These are phyloP conservation scores for Morpho deidamia DNA, from an alignment of 2,888 invertebrate genomes.

Conservation along the genomic window DNA sequence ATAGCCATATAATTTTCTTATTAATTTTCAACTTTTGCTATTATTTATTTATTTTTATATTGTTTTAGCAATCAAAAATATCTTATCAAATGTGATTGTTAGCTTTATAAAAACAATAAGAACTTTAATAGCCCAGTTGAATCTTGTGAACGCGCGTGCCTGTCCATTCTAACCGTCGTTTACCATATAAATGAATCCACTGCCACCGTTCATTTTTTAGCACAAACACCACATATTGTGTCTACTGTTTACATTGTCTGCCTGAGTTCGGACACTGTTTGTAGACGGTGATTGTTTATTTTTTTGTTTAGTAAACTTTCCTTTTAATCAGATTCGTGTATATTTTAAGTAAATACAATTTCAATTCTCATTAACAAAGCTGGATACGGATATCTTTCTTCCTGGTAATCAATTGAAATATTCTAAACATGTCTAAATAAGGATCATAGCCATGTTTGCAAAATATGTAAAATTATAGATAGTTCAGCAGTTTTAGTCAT, in stretches of 20 bases:
- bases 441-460: no score
- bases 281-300: slow-evolving; percentile 9
- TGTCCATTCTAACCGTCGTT: slow-evolving; percentile 73
- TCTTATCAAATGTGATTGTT: background rate
- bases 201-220: slow-evolving; percentile 57
- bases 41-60: no score
- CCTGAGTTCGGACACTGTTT: slow-evolving; percentile 26
- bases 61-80: background rate
- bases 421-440: no score
- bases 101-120: background rate
- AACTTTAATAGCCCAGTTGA: slow-evolving; percentile 36
- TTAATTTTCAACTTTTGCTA: no score
- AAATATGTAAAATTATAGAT: no score
- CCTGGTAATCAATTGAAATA: no score
- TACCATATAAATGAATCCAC: slow-evolving; percentile 73
- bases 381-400: no score
- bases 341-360: background rate
- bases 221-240: slow-evolving; percentile 61
- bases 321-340: background rate
- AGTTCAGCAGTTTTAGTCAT: no score
- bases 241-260: slow-evolving; percentile 35
- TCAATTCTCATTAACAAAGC: no score
- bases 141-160: slow-evolving; percentile 69
- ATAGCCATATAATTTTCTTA: no score
- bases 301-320: slow-evolving; percentile 12